These are phyloP conservation scores for Bombyx mori DNA, from an alignment of 1,140 invertebrate species.

Conservation along the genomic window DNA sequence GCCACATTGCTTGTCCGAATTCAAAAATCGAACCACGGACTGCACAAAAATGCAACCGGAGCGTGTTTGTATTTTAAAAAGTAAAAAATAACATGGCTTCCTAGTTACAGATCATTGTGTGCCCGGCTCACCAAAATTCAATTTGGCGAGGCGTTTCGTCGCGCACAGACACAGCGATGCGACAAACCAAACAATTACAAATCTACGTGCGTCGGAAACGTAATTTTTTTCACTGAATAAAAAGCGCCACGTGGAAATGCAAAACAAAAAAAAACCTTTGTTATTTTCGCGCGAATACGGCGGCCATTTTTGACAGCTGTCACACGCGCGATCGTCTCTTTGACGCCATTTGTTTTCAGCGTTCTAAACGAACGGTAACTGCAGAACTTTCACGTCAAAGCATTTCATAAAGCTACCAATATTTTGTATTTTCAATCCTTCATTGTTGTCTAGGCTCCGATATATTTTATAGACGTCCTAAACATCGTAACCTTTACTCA, in stretches of 20 bases:
- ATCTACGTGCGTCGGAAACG: constrained; percentile 56
- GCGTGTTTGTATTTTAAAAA: too few relatives aligned
- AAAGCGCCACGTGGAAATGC: constrained; percentile 30
- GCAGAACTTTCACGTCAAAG: too few relatives aligned
- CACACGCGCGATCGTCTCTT: constrained; percentile 51
- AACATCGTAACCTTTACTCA: too few relatives aligned
- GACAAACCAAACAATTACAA: constrained; percentile 68
- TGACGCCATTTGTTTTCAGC: constrained; percentile 24
- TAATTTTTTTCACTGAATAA: constrained; percentile 60
- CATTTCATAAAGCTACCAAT: too few relatives aligned
- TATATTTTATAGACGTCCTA: too few relatives aligned
- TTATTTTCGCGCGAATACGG: constrained; percentile 57
- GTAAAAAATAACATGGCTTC: constrained; percentile 13
- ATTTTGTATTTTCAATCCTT: too few relatives aligned
- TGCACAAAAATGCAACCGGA: too few relatives aligned
- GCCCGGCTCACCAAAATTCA: constrained; percentile 56
- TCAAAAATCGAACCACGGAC: too few relatives aligned
- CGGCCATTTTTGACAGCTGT: constrained; percentile 66
- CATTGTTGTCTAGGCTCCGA: too few relatives aligned
- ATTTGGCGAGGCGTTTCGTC: constrained; percentile 51
- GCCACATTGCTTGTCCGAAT: too few relatives aligned
- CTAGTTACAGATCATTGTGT: constrained; percentile 39
- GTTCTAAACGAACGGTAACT: neutral
- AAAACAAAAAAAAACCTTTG: constrained; percentile 48
- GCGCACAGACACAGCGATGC: constrained; percentile 36